These are phyloP conservation scores for Myotis yumanensis DNA, from an alignment of 2,113 vertebrate species.

Conservation along the genomic window DNA sequence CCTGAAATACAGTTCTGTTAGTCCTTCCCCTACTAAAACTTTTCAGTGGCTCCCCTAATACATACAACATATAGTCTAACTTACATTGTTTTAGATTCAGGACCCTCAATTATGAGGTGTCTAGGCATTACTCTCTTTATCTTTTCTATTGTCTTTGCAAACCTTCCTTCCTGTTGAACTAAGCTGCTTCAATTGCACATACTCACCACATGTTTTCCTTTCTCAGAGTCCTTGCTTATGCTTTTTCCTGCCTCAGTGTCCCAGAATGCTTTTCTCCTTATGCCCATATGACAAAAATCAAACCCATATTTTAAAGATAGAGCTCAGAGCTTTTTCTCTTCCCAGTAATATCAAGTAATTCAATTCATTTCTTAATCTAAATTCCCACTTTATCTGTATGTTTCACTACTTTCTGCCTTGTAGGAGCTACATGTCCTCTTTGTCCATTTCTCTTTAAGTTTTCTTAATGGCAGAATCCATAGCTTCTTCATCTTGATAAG, in stretches of 20 bases:
- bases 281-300: neutral
- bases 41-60: neutral
- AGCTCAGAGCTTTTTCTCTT: neutral
- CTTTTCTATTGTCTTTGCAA: neutral
- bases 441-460: neutral
- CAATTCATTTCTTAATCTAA: neutral
- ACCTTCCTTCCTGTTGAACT: accelerated
- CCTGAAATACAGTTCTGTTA: neutral
- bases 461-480: neutral
- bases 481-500: neutral
- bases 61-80: neutral
- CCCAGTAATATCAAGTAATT: neutral
- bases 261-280: neutral
- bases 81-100: neutral
- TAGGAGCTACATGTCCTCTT: neutral
- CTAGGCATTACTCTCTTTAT: no score
- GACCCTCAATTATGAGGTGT: neutral
- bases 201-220: neutral
- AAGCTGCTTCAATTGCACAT: neutral
- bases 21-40: neutral
- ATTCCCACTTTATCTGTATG: neutral
- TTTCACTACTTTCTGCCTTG: neutral
- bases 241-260: neutral
- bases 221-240: neutral
- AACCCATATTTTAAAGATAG: neutral